phyloP scores from a whole-genome alignment of 2,888 invertebrate species.

The Patella pellucida region DNA sequence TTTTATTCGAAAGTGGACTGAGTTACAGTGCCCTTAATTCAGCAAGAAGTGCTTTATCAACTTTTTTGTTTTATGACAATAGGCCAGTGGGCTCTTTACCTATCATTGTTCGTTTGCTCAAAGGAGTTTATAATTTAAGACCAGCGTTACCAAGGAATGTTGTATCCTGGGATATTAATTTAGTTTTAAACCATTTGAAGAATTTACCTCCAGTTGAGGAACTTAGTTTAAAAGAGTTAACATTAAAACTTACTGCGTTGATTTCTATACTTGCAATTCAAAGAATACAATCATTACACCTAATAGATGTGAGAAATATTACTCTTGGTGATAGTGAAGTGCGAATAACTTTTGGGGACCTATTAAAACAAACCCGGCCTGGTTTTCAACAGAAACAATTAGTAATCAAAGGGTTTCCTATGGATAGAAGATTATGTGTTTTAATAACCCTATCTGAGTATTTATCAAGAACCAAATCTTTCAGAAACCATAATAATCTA shows the following conservation, averaged over 20 bases:
- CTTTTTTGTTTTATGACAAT: neutral
- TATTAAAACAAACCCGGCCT: neutral
- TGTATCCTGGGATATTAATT: constrained; percentile 18
- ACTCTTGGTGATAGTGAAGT: constrained; percentile 4
- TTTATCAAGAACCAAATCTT: neutral
- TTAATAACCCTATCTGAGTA: neutral
- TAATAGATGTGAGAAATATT: constrained; percentile 24
- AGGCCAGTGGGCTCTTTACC: constrained; percentile 11
- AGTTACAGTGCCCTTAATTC: constrained; percentile 15
- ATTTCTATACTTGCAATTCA: constrained; percentile 20
- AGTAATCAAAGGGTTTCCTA: neutral
- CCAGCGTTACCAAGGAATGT: constrained; percentile 22
- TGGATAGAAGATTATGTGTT: neutral
- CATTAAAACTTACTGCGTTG: constrained; percentile 1
- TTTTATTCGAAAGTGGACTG: neutral
- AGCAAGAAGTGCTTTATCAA: constrained; percentile 16
- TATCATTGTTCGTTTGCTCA: constrained; percentile 21
- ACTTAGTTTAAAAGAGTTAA: constrained; percentile 1
- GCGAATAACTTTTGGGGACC: neutral
- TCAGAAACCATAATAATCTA: neutral
- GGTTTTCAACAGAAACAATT: neutral
- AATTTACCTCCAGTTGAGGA: neutral
- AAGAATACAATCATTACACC: constrained; percentile 20
- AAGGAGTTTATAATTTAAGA: constrained; percentile 27
- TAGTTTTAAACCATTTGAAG: constrained; percentile 11